phyloP scores from a whole-genome alignment of 2,113 vertebrate species.

The Anoplopoma fimbria region DNA sequence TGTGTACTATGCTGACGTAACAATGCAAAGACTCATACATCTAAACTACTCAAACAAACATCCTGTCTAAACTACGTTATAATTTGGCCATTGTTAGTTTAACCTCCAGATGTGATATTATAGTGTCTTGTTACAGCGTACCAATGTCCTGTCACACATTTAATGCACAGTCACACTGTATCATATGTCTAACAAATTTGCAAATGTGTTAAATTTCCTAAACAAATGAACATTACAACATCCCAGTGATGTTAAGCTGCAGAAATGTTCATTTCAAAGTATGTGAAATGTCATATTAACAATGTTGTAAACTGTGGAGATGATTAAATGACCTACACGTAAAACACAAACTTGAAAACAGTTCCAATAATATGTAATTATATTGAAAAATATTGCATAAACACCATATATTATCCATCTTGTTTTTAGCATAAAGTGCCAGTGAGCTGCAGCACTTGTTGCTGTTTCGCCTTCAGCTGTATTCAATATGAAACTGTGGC shows the following conservation, averaged over 20 bases:
- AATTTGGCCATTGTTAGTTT: conserved; percentile 10
- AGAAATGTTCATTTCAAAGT: conserved; percentile 1
- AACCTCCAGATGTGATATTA: background rate
- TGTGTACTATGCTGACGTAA: conserved; percentile 11
- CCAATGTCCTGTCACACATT: background rate
- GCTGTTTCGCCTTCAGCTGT: conserved; percentile 13
- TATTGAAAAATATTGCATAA: background rate
- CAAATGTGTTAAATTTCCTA: background rate
- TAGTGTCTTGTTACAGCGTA: background rate
- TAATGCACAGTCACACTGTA: background rate
- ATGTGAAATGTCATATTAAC: conserved; percentile 1
- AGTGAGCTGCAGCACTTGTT: conserved; percentile 5
- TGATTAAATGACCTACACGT: background rate
- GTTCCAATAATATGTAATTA: background rate
- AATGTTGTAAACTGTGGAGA: background rate
- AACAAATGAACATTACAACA: background rate
- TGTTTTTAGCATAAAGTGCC: background rate
- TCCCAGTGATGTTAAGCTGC: background rate
- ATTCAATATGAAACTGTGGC: conserved; percentile 2
- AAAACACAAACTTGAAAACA: background rate
- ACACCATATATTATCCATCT: background rate
- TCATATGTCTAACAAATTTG: background rate
- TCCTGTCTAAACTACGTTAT: background rate
- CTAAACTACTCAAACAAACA: conserved; percentile 19
- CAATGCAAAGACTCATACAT: background rate